Percentiles rank a stretch among this genome's conserved stretches.
phyloP scores from a whole-genome alignment of 2,797 vertebrate species.

The Lagorchestes hirsutus region DNA sequence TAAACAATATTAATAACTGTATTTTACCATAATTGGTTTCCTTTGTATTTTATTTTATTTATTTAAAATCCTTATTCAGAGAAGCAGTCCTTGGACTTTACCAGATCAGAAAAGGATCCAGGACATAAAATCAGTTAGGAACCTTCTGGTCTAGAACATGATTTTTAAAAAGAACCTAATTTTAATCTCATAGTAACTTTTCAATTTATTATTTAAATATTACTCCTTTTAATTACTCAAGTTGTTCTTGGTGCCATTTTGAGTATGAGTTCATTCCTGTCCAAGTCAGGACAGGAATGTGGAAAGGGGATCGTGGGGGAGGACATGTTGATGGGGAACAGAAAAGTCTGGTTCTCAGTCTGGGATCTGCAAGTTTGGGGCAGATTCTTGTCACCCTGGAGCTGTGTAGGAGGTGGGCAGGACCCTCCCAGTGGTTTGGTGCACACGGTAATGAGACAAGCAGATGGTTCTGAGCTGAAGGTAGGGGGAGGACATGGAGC shows the following conservation, averaged over 20 bases:
- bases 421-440: accelerated
- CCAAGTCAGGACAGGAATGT: too few species aligned
- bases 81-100: background rate
- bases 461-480: background rate
- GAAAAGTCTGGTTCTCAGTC: background rate
- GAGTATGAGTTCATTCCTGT: too few species aligned
- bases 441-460: background rate
- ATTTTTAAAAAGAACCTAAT: background rate
- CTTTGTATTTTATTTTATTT: background rate
- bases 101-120: background rate
- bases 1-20: background rate
- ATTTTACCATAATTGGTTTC: background rate
- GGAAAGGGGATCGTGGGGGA: background rate
- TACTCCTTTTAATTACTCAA: background rate
- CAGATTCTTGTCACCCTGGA: accelerated
- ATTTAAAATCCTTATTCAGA: background rate
- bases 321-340: background rate
- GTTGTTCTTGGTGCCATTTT: background rate
- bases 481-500: background rate
- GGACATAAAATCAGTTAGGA: background rate
- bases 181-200: background rate
- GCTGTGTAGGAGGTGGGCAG: background rate
- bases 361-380: accelerated
- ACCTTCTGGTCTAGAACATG: background rate
- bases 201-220: background rate